Evolutionary conservation across 2,797 vertebrate species (phyloP), one percentile per base, ranked within the genome.

Genomic region (Pangasius krempfi): DNA sequence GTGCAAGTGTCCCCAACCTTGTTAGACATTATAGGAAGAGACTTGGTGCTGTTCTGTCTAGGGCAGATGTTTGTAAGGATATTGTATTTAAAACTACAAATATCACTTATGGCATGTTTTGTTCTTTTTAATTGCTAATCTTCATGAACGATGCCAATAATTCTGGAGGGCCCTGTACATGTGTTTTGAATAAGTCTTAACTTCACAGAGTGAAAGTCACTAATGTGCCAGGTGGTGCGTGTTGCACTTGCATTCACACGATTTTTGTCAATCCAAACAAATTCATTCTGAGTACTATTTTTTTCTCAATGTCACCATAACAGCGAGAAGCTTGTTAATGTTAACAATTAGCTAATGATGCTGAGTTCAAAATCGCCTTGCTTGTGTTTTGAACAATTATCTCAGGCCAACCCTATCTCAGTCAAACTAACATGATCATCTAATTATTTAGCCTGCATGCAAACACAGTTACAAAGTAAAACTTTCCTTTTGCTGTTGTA

Each of bases 401-500:
- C n/a, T 22, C 10, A 58, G 54, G 13, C 9, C 78, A 44, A 58
- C 4, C 10, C 4, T 58, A 58, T 58, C 52, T 58, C 78, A 5
- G 30, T 37, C 12, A 7, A 14, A 27, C 56, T 18, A n/a, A 44
- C 40, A 58, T 37, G n/a, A 22, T 54, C 56, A 80, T 81, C 50
- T 52, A 50, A 79, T 54, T 79, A 30, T 54, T 30, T 30, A 12
- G 27, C 75, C 14, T 52, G 75, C 47, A 78, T 52, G 0, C 75
- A 18, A 76, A 54, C 27, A n/a, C 14, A 16, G 73, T 16, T 33
- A 22, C n/a, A 22, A 1, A 33, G 50, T 79, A 80, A 50, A 75
- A 33, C 68, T 16, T 62, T 16, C 12, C 70, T 68, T n/a, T 85
- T 47, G 9, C 76, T 89, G 16, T 86, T 85, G 3, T 92, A 99